Conservation (phyloP, 2,797 vertebrate genomes). For the Chelon labrosus region DNA sequence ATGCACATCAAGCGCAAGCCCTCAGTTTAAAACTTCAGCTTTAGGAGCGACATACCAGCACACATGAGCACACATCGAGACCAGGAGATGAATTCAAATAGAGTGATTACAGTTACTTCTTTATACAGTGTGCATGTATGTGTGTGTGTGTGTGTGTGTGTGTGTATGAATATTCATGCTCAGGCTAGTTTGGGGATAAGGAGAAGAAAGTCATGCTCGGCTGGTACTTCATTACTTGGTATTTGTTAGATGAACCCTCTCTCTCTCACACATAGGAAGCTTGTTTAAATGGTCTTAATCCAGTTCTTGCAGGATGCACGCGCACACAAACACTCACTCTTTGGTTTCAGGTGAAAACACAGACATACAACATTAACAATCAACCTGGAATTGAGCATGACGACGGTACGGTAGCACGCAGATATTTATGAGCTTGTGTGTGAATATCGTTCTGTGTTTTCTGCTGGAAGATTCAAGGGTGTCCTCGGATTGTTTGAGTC, state of each 20-base stretch:
- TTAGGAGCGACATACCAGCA: slow-evolving; percentile 9
- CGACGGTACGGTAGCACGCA: neutral
- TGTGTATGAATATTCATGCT: slow-evolving; percentile 67
- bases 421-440: slow-evolving; percentile 1
- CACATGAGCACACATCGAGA: slow-evolving; percentile 14
- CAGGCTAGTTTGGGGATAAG: slow-evolving; percentile 51
- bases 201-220: slow-evolving; percentile 51
- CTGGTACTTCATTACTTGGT: slow-evolving; percentile 58
- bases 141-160: slow-evolving; percentile 33
- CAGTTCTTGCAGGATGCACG: slow-evolving; percentile 19
- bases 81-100: slow-evolving; percentile 51
- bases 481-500: slow-evolving; percentile 12
- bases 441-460: neutral
- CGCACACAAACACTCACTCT: slow-evolving; percentile 3
- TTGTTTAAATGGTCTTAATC: slow-evolving; percentile 46
- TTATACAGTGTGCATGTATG: slow-evolving; percentile 21
- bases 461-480: neutral
- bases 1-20: slow-evolving; percentile 6
- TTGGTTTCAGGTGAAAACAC: neutral
- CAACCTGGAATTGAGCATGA: neutral
- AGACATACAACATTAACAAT: slow-evolving; percentile 11
- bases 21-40: slow-evolving; percentile 17
- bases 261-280: neutral
- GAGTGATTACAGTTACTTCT: slow-evolving; percentile 64
- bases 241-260: slow-evolving; percentile 52